Evolutionary conservation across 2,797 vertebrate genomes (phyloP).

Genomic region (Tragopan temminckii): DNA sequence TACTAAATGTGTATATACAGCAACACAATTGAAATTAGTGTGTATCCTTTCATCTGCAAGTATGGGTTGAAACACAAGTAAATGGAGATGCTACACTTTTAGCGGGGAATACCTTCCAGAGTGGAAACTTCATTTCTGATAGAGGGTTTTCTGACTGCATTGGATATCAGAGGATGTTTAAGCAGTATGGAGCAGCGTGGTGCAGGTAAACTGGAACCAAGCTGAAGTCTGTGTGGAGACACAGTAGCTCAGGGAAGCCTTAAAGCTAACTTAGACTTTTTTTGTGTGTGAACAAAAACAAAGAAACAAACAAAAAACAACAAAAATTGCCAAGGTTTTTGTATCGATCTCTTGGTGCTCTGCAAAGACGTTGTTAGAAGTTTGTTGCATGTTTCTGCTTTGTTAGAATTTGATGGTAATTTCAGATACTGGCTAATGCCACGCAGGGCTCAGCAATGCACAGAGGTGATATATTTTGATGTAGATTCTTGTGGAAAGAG

Average conservation of each 20-base stretch:
- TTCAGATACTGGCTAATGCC: not conserved
- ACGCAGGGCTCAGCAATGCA: not conserved
- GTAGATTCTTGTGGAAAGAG: not conserved
- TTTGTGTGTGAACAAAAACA: not conserved
- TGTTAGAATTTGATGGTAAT: not conserved
- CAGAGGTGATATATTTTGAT: not conserved
- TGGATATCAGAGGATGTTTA: not conserved
- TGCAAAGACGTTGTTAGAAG: not conserved
- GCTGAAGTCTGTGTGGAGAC: not conserved
- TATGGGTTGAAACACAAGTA: not conserved
- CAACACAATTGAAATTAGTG: not conserved
- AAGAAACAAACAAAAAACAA: not conserved
- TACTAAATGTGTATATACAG: not conserved
- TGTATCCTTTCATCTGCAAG: not conserved
- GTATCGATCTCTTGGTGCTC: not conserved
- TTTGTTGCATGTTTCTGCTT: not conserved
- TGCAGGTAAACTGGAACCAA: not conserved
- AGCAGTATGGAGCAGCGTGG: not conserved
- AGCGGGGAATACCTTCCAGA: not conserved
- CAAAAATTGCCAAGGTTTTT: not conserved
- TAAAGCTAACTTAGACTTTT: not conserved
- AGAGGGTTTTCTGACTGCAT: accelerated
- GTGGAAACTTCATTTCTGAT: not conserved
- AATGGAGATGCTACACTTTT: not conserved
- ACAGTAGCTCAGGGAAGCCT: not conserved